phyloP scores from a whole-genome alignment of 2,888 invertebrate species.

The Lasioglossum villosulum region DNA sequence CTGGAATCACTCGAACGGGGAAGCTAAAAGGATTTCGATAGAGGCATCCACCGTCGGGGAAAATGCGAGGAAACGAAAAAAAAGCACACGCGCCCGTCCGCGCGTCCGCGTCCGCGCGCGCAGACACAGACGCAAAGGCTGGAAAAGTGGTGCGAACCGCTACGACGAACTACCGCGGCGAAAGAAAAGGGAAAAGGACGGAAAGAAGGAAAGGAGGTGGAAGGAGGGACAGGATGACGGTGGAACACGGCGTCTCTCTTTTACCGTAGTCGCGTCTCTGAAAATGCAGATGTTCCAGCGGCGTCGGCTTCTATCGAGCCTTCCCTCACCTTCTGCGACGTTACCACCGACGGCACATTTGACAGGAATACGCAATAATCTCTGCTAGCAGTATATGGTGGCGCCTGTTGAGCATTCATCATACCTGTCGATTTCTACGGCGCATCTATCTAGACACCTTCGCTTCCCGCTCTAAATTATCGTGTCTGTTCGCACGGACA shows the following conservation, averaged over 20 bases:
- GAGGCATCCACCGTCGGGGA: conserved; percentile 58
- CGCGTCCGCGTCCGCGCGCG: not conserved
- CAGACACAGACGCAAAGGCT: not conserved
- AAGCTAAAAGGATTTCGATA: conserved; percentile 74
- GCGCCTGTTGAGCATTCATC: conserved; percentile 79
- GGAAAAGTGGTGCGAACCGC: conserved; percentile 17
- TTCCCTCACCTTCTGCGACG: conserved; percentile 48
- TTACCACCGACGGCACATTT: conserved; percentile 64
- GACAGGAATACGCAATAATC: conserved; percentile 79
- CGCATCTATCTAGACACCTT: conserved; percentile 79
- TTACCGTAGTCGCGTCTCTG: conserved; percentile 40
- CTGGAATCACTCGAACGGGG: conserved; percentile 70
- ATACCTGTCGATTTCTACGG: conserved; percentile 79
- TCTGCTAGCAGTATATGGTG: conserved; percentile 70
- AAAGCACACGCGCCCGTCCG: not conserved
- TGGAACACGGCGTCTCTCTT: conserved; percentile 38
- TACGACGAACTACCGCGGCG: conserved; percentile 30
- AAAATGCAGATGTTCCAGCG: conserved; percentile 68
- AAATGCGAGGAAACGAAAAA: conserved; percentile 53
- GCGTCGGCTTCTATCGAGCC: conserved; percentile 41
- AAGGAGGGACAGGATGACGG: not conserved
- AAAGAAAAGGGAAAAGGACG: conserved; percentile 24
- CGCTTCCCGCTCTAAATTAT: conserved; percentile 79
- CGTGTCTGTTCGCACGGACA: conserved; percentile 70
- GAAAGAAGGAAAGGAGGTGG: not conserved